Conservation (phyloP, 1,140 invertebrate species). For the Andricus grossulariae region DNA sequence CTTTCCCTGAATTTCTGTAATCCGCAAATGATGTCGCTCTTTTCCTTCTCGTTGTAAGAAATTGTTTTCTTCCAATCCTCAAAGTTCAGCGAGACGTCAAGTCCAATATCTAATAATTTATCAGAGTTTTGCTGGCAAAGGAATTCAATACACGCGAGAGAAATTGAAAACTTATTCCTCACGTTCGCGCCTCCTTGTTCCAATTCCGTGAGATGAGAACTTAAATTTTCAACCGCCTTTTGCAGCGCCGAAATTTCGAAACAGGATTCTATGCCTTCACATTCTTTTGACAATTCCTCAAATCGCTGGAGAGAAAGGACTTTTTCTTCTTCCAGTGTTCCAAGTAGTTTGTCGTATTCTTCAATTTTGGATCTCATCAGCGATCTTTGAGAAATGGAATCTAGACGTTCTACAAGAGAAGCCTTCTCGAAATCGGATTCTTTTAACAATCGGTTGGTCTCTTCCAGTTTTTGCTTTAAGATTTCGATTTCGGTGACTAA, state of each 20-base stretch:
- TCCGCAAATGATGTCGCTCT: not conserved
- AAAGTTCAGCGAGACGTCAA: not conserved
- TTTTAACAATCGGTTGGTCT: not conserved
- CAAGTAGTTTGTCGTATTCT: conserved; percentile 1
- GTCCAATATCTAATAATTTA: not conserved
- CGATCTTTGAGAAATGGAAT: not conserved
- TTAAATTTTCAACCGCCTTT: conserved; percentile 18
- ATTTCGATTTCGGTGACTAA: not conserved
- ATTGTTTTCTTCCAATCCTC: not conserved
- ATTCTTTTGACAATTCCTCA: conserved; percentile 12
- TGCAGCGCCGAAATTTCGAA: conserved; percentile 2
- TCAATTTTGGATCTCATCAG: conserved; percentile 2
- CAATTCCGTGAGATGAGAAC: conserved; percentile 9
- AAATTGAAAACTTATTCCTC: conserved; percentile 3
- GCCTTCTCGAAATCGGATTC: conserved; percentile 4
- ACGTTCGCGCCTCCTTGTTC: not conserved
- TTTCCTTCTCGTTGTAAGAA: conserved; percentile 10
- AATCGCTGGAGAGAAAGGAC: not conserved
- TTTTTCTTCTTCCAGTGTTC: not conserved
- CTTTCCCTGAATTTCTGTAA: conserved; percentile 3
- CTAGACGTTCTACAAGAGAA: conserved; percentile 1
- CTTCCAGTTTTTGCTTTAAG: conserved; percentile 6
- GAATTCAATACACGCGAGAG: conserved; percentile 14
- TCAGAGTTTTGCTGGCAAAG: not conserved
- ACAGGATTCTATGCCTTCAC: not conserved